Percentiles rank a stretch among this genome's conserved stretches.
Conservation (phyloP, 2,888 invertebrate species). For the Torymus tubicola region DNA sequence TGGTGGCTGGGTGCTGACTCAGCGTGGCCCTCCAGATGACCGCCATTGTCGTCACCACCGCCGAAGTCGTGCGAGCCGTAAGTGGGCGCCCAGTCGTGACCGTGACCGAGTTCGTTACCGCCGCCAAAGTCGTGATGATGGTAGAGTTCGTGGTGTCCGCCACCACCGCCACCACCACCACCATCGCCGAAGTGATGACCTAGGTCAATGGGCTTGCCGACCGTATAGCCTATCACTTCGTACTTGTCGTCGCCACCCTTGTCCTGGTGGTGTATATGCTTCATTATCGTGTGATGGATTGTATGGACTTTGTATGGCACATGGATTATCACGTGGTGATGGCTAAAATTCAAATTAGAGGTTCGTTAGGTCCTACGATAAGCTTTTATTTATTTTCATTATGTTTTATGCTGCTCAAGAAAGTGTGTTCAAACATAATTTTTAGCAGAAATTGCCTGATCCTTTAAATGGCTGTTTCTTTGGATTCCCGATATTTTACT, state of each 20-base stretch:
- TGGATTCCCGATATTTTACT: too few species aligned
- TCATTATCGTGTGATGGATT: conserved; percentile 87
- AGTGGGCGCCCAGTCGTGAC: conserved; percentile 54
- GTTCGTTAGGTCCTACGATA: too few species aligned
- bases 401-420: too few species aligned
- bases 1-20: conserved; percentile 38
- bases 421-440: too few species aligned
- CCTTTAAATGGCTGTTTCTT: too few species aligned
- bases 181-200: conserved; percentile 69
- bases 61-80: conserved; percentile 57
- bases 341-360: not conserved
- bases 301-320: conserved; percentile 88
- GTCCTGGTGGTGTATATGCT: conserved; percentile 82
- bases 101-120: conserved; percentile 60
- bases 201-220: conserved; percentile 79
- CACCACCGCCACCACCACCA: not conserved
- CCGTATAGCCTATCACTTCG: conserved; percentile 84
- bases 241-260: conserved; percentile 81
- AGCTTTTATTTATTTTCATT: too few species aligned
- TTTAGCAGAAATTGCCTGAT: too few species aligned
- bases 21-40: conserved; percentile 21
- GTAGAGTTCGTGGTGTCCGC: conserved; percentile 46
- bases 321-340: conserved; percentile 82
- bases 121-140: conserved; percentile 64
- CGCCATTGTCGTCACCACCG: conserved; percentile 57